A percentile compares a stretch with the other conserved stretches of the same genome.
Conservation (phyloP, 64 coral and sea anemone genomes). For the Montipora cactus region DNA sequence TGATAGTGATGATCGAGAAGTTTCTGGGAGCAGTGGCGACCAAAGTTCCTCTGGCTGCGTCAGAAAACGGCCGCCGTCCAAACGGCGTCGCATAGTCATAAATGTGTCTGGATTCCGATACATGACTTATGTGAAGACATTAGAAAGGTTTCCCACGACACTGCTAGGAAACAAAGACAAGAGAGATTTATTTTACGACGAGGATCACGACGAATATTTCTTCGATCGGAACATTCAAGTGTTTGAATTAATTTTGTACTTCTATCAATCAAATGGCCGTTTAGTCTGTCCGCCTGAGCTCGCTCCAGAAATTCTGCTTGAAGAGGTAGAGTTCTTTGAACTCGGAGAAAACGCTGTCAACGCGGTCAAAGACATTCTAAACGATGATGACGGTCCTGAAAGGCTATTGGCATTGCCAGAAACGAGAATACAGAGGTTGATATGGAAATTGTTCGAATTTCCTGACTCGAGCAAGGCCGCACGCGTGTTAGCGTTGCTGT, state of each 20-base stretch:
- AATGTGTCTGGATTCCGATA: conserved; percentile 96
- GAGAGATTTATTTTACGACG: conserved; percentile 82
- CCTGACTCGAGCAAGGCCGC: conserved; percentile 88
- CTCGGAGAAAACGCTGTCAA: conserved; percentile 91
- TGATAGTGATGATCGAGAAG: neutral
- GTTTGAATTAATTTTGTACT: conserved; percentile 95
- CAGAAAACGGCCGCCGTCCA: neutral
- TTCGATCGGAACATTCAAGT: conserved; percentile 97
- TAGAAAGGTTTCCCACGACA: conserved; percentile 90
- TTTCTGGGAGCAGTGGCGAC: neutral
- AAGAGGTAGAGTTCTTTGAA: conserved; percentile 96
- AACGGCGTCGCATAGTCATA: conserved; percentile 63
- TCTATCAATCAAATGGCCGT: conserved; percentile 95
- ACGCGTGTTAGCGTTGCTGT: conserved; percentile 81
- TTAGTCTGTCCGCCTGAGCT: conserved; percentile 89
- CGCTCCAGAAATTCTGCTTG: conserved; percentile 85
- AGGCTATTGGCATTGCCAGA: conserved; percentile 59
- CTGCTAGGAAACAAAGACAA: conserved; percentile 88
- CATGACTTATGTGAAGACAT: conserved; percentile 76
- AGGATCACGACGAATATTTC: conserved; percentile 84
- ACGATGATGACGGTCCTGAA: conserved; percentile 81
- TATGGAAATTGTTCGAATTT: conserved; percentile 97
- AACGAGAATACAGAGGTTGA: conserved; percentile 71
- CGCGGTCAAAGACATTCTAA: conserved; percentile 91
- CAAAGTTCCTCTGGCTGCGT: neutral